Base-by-base conservation (phyloP, 2,888 invertebrate genomes). In the Campoplex nolae region DNA sequence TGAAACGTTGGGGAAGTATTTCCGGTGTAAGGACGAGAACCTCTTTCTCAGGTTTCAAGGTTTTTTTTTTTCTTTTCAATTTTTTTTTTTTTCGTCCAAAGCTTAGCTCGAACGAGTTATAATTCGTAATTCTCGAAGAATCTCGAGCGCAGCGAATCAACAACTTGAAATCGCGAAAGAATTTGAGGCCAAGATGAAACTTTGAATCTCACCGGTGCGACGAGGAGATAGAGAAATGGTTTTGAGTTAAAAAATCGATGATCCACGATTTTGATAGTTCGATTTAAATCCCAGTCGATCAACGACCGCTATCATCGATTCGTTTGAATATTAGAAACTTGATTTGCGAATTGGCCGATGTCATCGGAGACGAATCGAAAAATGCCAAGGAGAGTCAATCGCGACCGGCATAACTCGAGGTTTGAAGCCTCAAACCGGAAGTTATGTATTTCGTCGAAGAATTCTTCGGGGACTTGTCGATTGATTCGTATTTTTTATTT, bases 321-420 rank as follows among this genome's bases (percentile, higher is more conserved):
- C 16, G 32, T 16, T 62, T 16, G 13, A 62, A 32, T 62, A 3
- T 32, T 32, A 16, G 62, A 32, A 58, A 58, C 11, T 3, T 28
- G 32, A 32, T 11, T 32, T 13, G 11, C 38, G 3, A 2, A 67
- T 18, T 68, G 70, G 58, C 70, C 75, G 11, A 35, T 68, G 56
- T 70, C 75, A 68, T 58, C 68, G 75, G 58, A 75, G 32, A 32
- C 42, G 32, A 54, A 11, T 56, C 58, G 45, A 75, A 56, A 56
- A 82, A 67, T 35, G 48, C 58, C 82, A 70, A 68, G 58, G 58
- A 48, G 67, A 51, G 67, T 54, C 38, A 38, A 45, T 67, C 13
- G 28, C 28, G 11, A 65, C 45, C 65, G 76, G 76, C 65, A n/a
- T 65, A n/a, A 65, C 42, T 75, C 75, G 45, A 62, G 74, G 51